These are phyloP conservation scores for Nymphalis io DNA, from an alignment of 1,140 invertebrate genomes.

Conservation along the genomic window DNA sequence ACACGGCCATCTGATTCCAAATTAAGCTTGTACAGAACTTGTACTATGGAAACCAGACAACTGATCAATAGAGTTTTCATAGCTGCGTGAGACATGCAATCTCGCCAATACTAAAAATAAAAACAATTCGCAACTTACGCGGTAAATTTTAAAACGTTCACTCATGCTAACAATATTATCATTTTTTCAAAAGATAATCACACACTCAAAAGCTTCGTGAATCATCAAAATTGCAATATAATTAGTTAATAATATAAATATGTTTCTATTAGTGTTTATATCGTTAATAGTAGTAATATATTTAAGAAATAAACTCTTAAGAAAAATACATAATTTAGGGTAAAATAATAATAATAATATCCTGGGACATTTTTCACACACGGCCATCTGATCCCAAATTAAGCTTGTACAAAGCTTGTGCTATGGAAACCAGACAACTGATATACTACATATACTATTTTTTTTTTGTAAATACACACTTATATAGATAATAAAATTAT, in stretches of 20 bases:
- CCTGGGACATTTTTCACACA: no score
- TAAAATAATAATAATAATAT: no score
- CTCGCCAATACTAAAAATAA: conserved; percentile 7
- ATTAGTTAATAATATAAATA: conserved; percentile 2
- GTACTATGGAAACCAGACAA: neutral
- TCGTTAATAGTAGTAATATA: neutral
- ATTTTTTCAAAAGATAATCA: conserved; percentile 13
- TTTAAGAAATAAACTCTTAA: no score
- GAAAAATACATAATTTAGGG: no score
- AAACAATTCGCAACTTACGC: conserved; percentile 17
- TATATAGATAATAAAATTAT: neutral
- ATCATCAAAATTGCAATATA: neutral
- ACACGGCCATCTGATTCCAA: no score
- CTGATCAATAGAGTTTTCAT: neutral
- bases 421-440: no score
- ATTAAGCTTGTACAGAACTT: no score
- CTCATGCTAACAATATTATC: conserved; percentile 14
- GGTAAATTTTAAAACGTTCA: conserved; percentile 7
- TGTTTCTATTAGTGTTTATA: neutral
- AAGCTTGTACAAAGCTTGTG: no score
- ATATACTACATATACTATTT: no score
- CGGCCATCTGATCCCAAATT: no score
- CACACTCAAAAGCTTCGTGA: conserved; percentile 8
- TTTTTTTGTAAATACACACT: no score
- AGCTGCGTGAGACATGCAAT: conserved; percentile 7